Evolutionary conservation across 2,797 vertebrate species (phyloP).

Genomic region (Neopelma chrysocephalum): DNA sequence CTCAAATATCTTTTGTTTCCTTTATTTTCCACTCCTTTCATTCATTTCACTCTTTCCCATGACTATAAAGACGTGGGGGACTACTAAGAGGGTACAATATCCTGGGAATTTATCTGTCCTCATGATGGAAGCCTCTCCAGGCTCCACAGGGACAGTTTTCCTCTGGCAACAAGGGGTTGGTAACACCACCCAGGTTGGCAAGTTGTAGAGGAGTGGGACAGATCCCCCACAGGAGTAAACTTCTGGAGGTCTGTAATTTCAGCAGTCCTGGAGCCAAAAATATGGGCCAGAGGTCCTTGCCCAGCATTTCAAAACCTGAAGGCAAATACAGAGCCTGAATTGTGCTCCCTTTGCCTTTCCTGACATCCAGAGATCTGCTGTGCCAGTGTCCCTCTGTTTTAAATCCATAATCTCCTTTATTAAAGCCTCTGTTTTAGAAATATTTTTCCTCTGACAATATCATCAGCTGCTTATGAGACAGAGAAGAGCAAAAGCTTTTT

Average conservation of each 20-base stretch:
- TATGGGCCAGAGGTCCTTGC: neutral
- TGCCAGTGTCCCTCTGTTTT: neutral
- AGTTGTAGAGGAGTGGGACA: neutral
- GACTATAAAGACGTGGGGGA: neutral
- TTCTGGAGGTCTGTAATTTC: neutral
- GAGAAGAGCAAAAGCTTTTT: slow-evolving; percentile 1
- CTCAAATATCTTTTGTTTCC: neutral
- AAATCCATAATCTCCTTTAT: slow-evolving; percentile 15
- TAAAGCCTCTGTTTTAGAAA: neutral
- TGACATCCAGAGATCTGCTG: neutral
- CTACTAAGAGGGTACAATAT: neutral
- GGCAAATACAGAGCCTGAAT: neutral
- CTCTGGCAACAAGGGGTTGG: neutral
- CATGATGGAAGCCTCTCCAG: neutral
- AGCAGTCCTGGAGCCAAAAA: neutral
- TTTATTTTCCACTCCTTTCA: neutral
- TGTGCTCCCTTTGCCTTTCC: neutral
- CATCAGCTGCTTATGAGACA: slow-evolving; percentile 3
- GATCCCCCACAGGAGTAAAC: neutral
- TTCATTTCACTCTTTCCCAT: neutral
- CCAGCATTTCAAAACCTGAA: neutral
- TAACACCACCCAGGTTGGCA: neutral
- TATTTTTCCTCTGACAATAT: slow-evolving; percentile 15
- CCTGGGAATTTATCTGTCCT: neutral
- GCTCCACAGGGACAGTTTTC: neutral